A percentile compares a stretch with the other conserved stretches of the same genome.
Conservation (phyloP, 2,113 vertebrate species). For the Amblyopsis rosae region DNA sequence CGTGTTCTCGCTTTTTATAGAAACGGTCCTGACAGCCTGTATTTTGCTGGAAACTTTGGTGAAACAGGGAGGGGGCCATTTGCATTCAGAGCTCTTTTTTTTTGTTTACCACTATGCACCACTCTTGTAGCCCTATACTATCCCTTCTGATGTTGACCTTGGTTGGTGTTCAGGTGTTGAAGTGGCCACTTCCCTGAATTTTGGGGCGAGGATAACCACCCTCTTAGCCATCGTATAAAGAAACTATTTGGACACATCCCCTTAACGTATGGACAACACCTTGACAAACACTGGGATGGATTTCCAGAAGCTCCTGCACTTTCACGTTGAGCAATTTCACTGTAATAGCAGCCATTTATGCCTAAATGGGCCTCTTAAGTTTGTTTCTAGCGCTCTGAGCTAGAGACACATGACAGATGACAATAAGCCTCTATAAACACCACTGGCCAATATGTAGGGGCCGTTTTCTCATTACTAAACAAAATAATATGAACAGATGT, state of each 20-base stretch:
- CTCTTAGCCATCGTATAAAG: conserved; percentile 45
- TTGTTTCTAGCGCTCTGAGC: conserved; percentile 43
- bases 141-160: neutral
- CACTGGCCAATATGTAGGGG: conserved; percentile 42
- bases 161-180: conserved; percentile 34
- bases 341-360: conserved; percentile 20
- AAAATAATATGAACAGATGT: neutral
- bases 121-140: neutral
- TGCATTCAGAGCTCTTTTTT: neutral
- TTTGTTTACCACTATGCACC: neutral
- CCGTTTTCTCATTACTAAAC: neutral
- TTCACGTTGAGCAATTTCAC: conserved; percentile 19
- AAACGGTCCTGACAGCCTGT: neutral
- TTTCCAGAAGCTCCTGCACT: neutral
- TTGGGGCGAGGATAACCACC: conserved; percentile 14
- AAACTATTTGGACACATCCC: conserved; percentile 12
- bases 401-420: conserved; percentile 47
- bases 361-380: neutral
- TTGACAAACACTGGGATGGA: conserved; percentile 16
- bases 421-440: conserved; percentile 56
- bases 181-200: conserved; percentile 42
- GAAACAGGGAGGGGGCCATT: no score
- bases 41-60: conserved; percentile 8
- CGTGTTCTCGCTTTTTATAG: neutral
- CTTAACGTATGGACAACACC: conserved; percentile 14